Evolutionary conservation across 35 echinoderm and acorn worm species (phyloP), one percentile per base, ranked within the genome.

Genomic region (Apostichopus californicus): DNA sequence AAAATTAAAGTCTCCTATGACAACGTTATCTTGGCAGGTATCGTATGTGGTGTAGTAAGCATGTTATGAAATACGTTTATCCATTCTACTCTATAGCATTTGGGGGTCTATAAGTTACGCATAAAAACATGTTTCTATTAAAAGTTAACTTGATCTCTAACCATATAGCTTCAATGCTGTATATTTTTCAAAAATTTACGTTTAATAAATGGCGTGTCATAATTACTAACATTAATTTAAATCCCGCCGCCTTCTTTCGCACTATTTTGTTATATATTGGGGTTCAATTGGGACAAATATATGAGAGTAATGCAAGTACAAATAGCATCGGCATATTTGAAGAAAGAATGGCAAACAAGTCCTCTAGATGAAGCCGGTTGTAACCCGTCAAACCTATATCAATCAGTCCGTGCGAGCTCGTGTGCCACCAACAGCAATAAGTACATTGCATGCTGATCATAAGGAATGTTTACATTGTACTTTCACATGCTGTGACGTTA

Each of bases 91-190:
- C 22, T 85, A 34, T 34, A 1, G 17, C 57, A 85, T 60, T 1
- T 58, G 17, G 56, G 52, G 81, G 54, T 14, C 15, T 54, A 11
- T 85, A 85, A 15, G 15, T 52, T 14, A 85, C 56, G 58, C 56
- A 58, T 55, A 85, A 58, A n/a, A 85, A 85, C 28, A 85, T 17
- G 6, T 57, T 85, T 85, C 17, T 85, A 58, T 15, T 85, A 59
- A 85, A 60, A 85, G 80, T 0, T 85, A 85, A 85, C 17, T 58
- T 85, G 28, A 85, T 85, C 58, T 85, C n/a, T 8, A 85, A 34
- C 55, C 81, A 85, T 9, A 60, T 55, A 60, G 54, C 14, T 15
- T 85, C 81, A 85, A 59, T 58, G 18, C 2, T 21, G n/a, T 85
- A 54, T 58, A 58, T 2, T 55, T 85, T 14, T 34, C 28, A 34